Conservation (phyloP, 2,113 vertebrate species). For the Labeo rohita region DNA sequence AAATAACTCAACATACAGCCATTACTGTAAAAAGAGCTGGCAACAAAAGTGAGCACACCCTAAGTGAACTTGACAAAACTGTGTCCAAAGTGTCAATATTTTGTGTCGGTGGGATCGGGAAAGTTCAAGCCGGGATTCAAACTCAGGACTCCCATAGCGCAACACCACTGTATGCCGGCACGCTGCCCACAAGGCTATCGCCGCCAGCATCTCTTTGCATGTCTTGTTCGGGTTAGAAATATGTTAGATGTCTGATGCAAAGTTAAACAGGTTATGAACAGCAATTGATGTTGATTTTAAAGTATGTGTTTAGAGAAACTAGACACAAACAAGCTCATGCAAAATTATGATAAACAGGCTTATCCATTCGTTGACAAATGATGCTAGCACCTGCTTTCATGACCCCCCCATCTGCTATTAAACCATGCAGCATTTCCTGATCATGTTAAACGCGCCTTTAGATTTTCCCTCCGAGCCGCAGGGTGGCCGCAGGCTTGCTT, state of each 20-base stretch:
- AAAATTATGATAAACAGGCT: conserved; percentile 44
- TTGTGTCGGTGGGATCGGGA: no score
- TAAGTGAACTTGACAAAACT: no score
- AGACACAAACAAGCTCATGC: conserved; percentile 6
- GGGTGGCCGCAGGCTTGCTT: conserved; percentile 50
- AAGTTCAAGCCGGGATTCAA: no score
- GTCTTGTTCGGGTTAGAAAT: background rate
- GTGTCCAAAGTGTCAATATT: no score
- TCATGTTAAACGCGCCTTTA: conserved; percentile 47
- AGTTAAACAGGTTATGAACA: background rate
- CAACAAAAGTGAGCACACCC: no score
- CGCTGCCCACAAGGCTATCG: no score
- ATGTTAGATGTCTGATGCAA: background rate
- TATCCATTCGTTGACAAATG: conserved; percentile 2
- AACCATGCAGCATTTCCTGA: conserved; percentile 40
- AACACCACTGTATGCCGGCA: no score
- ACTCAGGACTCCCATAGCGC: no score
- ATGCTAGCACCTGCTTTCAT: conserved; percentile 11
- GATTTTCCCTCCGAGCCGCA: conserved; percentile 44
- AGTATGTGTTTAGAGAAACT: background rate
- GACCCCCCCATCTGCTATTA: conserved; percentile 34
- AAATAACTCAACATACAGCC: no score
- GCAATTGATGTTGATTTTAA: background rate
- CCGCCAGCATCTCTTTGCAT: background rate
- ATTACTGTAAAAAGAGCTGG: no score